Conservation (phyloP, 2,113 vertebrate genomes). For the Acrocephalus arundinaceus region DNA sequence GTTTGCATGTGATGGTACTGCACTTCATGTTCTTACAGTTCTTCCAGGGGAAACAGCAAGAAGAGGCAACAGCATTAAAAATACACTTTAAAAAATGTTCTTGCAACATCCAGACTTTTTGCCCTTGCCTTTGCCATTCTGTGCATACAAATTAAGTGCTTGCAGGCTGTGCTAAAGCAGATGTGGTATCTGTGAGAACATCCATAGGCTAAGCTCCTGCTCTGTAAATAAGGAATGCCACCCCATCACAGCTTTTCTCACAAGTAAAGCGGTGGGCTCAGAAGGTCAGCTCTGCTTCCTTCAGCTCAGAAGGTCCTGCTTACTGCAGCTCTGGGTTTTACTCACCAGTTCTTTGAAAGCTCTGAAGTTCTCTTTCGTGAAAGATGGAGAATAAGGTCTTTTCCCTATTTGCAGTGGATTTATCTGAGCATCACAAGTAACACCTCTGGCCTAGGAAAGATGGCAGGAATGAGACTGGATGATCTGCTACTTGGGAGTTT, state of each 20-base stretch:
- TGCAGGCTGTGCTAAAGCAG: neutral
- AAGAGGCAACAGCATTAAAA: neutral
- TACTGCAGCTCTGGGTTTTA: neutral
- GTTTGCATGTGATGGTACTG: conserved; percentile 76
- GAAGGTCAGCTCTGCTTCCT: neutral
- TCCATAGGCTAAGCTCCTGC: neutral
- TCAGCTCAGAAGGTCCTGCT: neutral
- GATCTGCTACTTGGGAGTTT: neutral
- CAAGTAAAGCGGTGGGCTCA: neutral
- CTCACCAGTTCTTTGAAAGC: conserved; percentile 79
- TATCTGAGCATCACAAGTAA: conserved; percentile 78
- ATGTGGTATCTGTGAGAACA: neutral
- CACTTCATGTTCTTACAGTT: conserved; percentile 83
- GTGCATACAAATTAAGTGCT: neutral
- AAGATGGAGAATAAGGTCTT: conserved; percentile 67
- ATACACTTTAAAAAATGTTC: neutral
- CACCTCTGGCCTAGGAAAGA: conserved; percentile 73
- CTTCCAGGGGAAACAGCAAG: conserved; percentile 60
- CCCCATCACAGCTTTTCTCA: neutral
- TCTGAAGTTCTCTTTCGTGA: conserved; percentile 81
- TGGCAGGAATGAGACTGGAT: neutral
- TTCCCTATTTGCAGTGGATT: conserved; percentile 81
- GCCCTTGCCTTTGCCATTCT: neutral
- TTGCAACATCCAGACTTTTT: neutral
- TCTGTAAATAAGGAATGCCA: neutral